Conservation (phyloP, 1,140 invertebrate genomes). For the Cephus cinctus region DNA sequence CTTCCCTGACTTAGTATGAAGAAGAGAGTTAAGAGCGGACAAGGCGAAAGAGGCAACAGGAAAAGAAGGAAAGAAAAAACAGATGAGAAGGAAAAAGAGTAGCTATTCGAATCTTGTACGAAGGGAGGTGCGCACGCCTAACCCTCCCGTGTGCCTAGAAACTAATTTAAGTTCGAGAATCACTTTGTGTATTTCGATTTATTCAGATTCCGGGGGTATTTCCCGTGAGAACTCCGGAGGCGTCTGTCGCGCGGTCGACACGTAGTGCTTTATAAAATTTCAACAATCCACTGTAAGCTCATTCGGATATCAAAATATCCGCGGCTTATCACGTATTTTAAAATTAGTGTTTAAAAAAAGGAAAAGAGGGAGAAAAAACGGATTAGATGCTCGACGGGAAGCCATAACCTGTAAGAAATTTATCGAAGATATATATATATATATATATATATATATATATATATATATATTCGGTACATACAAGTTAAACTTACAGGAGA, state of each 20-base stretch:
- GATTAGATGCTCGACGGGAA: too few species aligned
- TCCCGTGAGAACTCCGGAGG: constrained; percentile 32
- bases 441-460: too few species aligned
- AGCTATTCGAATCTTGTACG: too few species aligned
- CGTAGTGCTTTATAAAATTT: neutral
- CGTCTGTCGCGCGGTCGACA: neutral
- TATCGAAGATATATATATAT: too few species aligned
- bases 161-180: constrained; percentile 56
- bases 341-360: neutral
- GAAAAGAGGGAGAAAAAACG: neutral
- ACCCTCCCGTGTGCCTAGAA: constrained; percentile 23
- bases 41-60: neutral
- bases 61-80: neutral
- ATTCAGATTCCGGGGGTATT: constrained; percentile 52
- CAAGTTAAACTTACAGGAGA: too few species aligned
- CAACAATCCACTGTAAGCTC: neutral
- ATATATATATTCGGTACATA: too few species aligned
- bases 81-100: neutral
- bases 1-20: too few species aligned
- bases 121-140: neutral
- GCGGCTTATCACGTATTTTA: neutral
- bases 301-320: neutral
- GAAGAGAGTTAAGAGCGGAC: neutral
- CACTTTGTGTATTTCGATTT: constrained; percentile 54
- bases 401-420: too few species aligned